These are phyloP conservation scores for Tipula unca DNA, from an alignment of 2,888 invertebrate genomes.

Conservation along the genomic window DNA sequence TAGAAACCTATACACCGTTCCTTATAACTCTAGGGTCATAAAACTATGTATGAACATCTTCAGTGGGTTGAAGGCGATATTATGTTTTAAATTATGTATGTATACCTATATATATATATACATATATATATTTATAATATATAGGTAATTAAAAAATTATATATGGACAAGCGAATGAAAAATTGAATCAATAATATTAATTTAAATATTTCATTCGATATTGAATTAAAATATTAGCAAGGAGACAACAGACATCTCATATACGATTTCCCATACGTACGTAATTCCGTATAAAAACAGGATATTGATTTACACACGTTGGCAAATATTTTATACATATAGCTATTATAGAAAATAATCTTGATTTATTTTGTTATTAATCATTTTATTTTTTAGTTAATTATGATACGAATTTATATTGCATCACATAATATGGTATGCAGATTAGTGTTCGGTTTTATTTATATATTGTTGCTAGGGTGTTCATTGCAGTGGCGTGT, in stretches of 20 bases:
- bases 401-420: not conserved
- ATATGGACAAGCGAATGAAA: not conserved
- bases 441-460: not conserved
- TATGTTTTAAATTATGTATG: not conserved
- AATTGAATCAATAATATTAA: not conserved
- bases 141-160: not conserved
- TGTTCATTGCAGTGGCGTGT: too few relatives aligned
- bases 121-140: too few relatives aligned
- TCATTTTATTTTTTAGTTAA: not conserved
- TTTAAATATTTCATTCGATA: not conserved
- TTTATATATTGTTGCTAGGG: not conserved
- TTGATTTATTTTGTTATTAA: not conserved
- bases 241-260: not conserved
- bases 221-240: not conserved
- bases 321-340: not conserved
- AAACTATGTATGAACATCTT: not conserved
- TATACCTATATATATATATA: too few relatives aligned
- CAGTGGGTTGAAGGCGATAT: not conserved
- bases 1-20: not conserved
- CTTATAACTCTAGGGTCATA: not conserved
- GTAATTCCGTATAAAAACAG: not conserved
- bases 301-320: constrained; percentile 14
- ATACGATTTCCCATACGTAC: not conserved
- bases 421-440: not conserved
- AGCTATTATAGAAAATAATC: not conserved